Base-by-base conservation (phyloP, 2,113 vertebrate genomes). In the Phaethon lepturus region DNA sequence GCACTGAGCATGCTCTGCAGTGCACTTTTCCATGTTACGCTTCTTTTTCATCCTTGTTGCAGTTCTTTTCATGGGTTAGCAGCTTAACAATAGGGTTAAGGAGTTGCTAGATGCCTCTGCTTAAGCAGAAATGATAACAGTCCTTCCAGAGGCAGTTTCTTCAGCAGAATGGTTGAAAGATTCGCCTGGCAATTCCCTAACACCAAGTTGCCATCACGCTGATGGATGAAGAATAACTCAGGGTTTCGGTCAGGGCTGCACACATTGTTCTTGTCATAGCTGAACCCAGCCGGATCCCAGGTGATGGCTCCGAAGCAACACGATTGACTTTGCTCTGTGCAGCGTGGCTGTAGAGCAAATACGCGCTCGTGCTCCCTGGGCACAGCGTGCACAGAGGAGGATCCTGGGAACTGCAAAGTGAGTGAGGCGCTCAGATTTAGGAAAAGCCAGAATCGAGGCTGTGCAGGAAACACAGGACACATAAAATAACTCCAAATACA, bases 351-450 rank as follows among this genome's bases (percentile, higher is more conserved):
- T 16, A 52, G 69, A 69, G 24, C 29, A 58, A 50, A 76, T 31
- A 17, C 0, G 1, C 0, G 1, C 33, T 55, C 14, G 0, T 13
- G n/a, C 4, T 92, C 40, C 40, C 56, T 25, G 26, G 38, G 38
- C 50, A 40, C 29, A 40, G n/a, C 22, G 3, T 5, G 50, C 60
- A 22, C 47, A 33, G 60, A 52, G 47, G 24, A 62, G 20, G 14
- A 23, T 52, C 63, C 40, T 29, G 31, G 35, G 64, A 72, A 45
- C 33, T 11, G 44, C 44, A 49, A 49, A 49, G 16, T 13, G 26
- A 55, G 22, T 13, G 26, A 55, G 22, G 31, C 13, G 26, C 20
- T 53, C 3, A n/a, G 58, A 22, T 59, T 26, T 74, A 17, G 87
- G 50, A 64, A 79, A 83, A 74, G n/a, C 14, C 38, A 42, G 50